Base-by-base conservation (phyloP, 2,888 invertebrate species). In the Alloplasta piceator region DNA sequence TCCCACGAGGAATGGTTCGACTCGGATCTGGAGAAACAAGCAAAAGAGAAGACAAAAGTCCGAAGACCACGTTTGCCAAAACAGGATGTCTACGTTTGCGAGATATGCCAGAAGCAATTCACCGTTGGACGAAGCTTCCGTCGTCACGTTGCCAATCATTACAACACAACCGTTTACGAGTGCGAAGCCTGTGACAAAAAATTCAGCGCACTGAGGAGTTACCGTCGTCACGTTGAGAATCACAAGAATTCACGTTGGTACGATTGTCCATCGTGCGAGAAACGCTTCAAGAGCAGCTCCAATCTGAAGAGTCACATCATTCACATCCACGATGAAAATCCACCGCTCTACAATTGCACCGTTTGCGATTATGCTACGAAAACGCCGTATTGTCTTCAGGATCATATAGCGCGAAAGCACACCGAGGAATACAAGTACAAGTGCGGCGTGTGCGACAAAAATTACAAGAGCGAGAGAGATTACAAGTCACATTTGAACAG, bases 231-330 rank as follows among this genome's bases (percentile, higher is more conserved):
- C 58, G 76, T 82, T 36, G 75, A 75, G 9, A 85, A 68, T 16
- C 85, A 84, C 67, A 78, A 75, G 41, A 84, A 76, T 7, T 63
- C 77, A 41, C 80, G 80, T 55, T 81, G 70, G 36, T 77, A 81
- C 66, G 82, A 82, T 36, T 85, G 87, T 60, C 60, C 64, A n/a
- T 82, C 80, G 26, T 86, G 87, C 58, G 80, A 82, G 0, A 82
- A 82, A 66, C 83, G 80, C n/a, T 86, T 86, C 56, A 83, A 83
- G 5, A 83, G 83, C 41, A 68, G 82, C 10, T 74, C 83, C 1
- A 82, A 80, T 3, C 76, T 87, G 0, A 85, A 82, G 39, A 81
- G 79, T 46, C 86, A 85, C 77, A 72, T 79, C 0, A 75, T 82
- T 43, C 71, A 81, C 36, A 68, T 72, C 1, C 85, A 87, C 71